Percentiles rank a stretch among this genome's conserved stretches.
Conservation (phyloP, 2,113 vertebrate species). For the Oriolus oriolus region DNA sequence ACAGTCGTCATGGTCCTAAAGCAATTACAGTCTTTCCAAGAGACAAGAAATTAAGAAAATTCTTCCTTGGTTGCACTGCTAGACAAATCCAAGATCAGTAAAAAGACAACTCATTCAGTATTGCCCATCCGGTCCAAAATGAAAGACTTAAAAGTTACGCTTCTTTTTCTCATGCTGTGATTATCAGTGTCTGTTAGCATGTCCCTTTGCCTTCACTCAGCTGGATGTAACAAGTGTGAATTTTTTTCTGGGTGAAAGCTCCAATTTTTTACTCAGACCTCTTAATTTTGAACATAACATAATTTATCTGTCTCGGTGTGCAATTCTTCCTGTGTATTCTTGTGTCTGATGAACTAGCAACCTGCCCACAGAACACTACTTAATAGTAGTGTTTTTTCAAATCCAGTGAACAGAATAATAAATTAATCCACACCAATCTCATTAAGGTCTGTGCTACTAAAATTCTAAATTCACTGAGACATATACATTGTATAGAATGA, state of each 20-base stretch:
- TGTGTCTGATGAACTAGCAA: neutral
- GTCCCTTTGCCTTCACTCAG: neutral
- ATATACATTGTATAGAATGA: neutral
- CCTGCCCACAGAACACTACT: neutral
- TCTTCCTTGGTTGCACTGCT: neutral
- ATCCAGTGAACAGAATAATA: neutral
- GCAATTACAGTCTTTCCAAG: neutral
- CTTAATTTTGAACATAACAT: neutral
- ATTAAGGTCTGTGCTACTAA: neutral
- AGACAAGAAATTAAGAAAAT: neutral
- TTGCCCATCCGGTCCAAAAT: accelerated
- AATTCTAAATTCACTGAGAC: neutral
- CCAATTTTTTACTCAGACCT: neutral
- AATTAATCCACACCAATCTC: neutral
- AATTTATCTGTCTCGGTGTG: neutral
- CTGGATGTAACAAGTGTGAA: neutral
- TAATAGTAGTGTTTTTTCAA: neutral
- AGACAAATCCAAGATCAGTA: neutral
- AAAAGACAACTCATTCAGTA: neutral
- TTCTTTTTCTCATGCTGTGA: neutral
- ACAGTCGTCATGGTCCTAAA: accelerated
- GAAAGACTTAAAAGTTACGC: neutral
- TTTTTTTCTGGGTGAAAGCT: neutral
- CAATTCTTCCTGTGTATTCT: neutral
- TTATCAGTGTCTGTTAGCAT: neutral